A percentile compares a stretch with the other conserved stretches of the same genome.
phyloP scores from a whole-genome alignment of 1,140 invertebrate genomes.

The Meteorus sp. region DNA sequence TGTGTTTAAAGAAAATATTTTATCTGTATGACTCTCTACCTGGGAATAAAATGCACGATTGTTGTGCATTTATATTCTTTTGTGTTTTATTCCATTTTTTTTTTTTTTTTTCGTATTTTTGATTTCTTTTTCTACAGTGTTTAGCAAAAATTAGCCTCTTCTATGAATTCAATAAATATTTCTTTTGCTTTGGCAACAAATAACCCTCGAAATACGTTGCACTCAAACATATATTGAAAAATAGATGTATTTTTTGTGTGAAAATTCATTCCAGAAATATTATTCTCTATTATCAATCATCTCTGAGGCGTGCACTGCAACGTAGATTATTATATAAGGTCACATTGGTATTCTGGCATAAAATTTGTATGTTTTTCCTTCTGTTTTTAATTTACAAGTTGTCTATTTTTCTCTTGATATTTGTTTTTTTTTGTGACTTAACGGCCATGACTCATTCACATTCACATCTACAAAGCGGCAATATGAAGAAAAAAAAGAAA shows the following conservation, averaged over 20 bases:
- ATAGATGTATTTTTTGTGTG: background rate
- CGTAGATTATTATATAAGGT: constrained; percentile 19
- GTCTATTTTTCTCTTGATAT: no score
- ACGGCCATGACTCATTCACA: no score
- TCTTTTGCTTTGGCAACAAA: constrained; percentile 6
- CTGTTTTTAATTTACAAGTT: background rate
- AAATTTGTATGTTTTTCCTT: background rate
- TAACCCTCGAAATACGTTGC: background rate
- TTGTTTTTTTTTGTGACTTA: no score
- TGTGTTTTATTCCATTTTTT: background rate
- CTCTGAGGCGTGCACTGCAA: constrained; percentile 10
- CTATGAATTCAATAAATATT: background rate
- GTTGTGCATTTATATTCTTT: background rate
- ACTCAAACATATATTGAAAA: background rate
- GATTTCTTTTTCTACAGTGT: background rate
- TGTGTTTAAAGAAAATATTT: background rate
- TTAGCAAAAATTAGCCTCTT: background rate
- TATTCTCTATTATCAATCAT: constrained; percentile 3
- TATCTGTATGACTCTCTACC: background rate
- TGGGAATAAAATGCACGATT: constrained; percentile 1
- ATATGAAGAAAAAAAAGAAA: no score
- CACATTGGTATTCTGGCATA: constrained; percentile 14
- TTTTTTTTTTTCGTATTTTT: background rate
- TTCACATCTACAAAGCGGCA: no score
- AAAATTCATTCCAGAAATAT: constrained; percentile 11